Evolutionary conservation across 2,888 invertebrate genomes (phyloP).

Genomic region (Rhodophaea formosa): DNA sequence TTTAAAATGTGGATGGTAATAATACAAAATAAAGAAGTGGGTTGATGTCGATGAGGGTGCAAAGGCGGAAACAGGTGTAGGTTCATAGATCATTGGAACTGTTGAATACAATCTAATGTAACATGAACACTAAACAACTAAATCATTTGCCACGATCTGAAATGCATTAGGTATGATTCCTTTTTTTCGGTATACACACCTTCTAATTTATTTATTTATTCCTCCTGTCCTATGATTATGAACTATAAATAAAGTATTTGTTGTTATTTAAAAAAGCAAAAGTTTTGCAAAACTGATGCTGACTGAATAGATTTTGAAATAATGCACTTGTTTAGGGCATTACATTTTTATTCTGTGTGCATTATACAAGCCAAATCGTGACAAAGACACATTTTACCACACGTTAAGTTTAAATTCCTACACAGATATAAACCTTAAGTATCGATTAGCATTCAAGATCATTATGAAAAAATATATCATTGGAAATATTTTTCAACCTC

Average conservation of each 20-base stretch:
- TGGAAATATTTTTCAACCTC: conserved; percentile 79
- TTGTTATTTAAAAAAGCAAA: background rate
- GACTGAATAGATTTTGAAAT: background rate
- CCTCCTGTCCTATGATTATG: background rate
- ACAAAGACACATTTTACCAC: conserved; percentile 69
- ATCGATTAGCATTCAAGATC: conserved; percentile 77
- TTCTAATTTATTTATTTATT: background rate
- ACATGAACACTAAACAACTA: conserved; percentile 80
- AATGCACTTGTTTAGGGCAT: background rate
- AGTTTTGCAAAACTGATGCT: background rate
- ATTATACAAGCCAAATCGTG: conserved; percentile 50
- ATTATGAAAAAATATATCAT: conserved; percentile 81
- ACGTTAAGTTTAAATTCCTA: conserved; percentile 77
- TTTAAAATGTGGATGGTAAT: conserved; percentile 25
- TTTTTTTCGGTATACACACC: conserved; percentile 1
- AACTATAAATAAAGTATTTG: background rate
- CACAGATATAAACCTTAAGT: conserved; percentile 80
- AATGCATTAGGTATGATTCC: conserved; percentile 33
- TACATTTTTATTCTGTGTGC: background rate
- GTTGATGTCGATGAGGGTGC: conserved; percentile 62
- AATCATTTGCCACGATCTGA: conserved; percentile 61
- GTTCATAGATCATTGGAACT: conserved; percentile 57
- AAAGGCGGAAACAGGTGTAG: conserved; percentile 65
- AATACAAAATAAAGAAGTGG: conserved; percentile 46
- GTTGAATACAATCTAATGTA: conserved; percentile 74